These are phyloP conservation scores for Drosophila tsacasi DNA, from an alignment of 1,140 invertebrate species.

Conservation along the genomic window DNA sequence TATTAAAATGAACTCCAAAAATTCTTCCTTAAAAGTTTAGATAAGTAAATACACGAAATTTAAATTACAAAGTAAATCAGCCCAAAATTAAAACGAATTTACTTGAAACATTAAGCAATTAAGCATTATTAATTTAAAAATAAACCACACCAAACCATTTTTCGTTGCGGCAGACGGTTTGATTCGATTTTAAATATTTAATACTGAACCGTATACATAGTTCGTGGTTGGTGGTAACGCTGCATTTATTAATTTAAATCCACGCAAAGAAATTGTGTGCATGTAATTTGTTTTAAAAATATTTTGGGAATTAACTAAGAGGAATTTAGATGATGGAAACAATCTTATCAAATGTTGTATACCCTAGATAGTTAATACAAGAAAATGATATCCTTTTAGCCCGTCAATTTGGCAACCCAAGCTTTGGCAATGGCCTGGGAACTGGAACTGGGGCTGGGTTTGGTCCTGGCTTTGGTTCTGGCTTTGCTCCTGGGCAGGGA, in stretches of 20 bases:
- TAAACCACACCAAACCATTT: slow-evolving; percentile 4
- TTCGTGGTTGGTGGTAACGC: not conserved
- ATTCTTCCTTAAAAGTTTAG: not conserved
- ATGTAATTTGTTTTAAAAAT: not conserved
- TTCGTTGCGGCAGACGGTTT: slow-evolving; percentile 7
- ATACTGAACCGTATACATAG: not conserved
- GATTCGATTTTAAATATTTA: slow-evolving; percentile 19
- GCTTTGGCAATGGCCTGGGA: slow-evolving; percentile 50
- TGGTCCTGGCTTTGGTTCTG: slow-evolving; percentile 1
- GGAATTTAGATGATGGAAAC: not conserved
- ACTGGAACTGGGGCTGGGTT: slow-evolving; percentile 9
- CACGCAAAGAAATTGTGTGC: not conserved
- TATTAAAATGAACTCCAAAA: too few species aligned
- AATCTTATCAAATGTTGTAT: too few species aligned
- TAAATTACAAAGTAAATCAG: not conserved
- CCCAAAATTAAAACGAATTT: not conserved
- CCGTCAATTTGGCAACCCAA: slow-evolving; percentile 55
- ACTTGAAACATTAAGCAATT: slow-evolving; percentile 6
- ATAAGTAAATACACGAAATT: not conserved
- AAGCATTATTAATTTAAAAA: slow-evolving; percentile 17
- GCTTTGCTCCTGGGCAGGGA: not conserved
- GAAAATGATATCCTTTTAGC: slow-evolving; percentile 7
- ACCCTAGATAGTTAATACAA: too few species aligned
- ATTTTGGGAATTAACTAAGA: not conserved
- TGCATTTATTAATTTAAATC: slow-evolving; percentile 8